A percentile compares a stretch with the other conserved stretches of the same genome.
These are phyloP conservation scores for Actenoides lindsayi DNA, from an alignment of 2,113 vertebrate genomes.

Conservation along the genomic window DNA sequence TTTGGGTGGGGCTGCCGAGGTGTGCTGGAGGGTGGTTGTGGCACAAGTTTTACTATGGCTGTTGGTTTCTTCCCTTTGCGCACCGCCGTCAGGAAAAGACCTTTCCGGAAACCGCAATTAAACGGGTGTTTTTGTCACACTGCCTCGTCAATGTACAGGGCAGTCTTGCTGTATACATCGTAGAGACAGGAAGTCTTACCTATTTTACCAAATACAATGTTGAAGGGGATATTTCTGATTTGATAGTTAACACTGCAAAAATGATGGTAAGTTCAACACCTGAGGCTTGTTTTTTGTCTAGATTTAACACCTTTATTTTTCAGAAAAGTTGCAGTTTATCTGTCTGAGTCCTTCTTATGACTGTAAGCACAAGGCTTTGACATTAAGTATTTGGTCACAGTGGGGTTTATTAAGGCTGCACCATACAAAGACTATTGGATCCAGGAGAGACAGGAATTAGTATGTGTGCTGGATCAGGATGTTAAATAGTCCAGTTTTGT, in stretches of 20 bases:
- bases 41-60: too few relatives aligned
- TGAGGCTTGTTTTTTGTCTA: neutral
- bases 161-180: accelerated
- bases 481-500: neutral
- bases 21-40: neutral
- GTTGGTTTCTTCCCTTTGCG: accelerated
- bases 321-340: neutral
- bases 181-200: too few relatives aligned
- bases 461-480: neutral
- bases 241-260: accelerated
- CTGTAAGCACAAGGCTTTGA: neutral
- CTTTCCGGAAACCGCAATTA: accelerated
- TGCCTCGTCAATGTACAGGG: too few relatives aligned
- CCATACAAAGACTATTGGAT: neutral
- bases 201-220: neutral
- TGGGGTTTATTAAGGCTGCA: neutral
- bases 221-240: neutral
- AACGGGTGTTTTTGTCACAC: accelerated
- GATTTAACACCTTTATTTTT: neutral
- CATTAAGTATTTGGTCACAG: neutral
- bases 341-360: neutral
- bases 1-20: neutral
- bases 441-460: neutral
- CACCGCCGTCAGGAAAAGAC: neutral
- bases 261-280: neutral